Base-by-base conservation (phyloP, 2,888 invertebrate genomes). In the Coleophora deauratella region DNA sequence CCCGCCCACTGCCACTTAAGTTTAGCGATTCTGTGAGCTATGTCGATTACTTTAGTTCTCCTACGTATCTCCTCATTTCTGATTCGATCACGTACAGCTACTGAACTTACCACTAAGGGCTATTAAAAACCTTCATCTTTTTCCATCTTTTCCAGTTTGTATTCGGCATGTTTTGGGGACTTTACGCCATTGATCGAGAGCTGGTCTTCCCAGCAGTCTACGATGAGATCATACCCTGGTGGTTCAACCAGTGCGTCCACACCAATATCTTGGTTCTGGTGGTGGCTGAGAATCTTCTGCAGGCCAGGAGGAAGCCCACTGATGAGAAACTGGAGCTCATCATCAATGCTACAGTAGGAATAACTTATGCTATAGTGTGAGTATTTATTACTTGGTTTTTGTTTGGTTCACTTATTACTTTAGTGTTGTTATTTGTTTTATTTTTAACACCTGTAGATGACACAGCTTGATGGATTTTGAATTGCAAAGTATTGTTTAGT, bases 161-260 rank as follows among this genome's bases (percentile, higher is more conserved):
- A 2, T 70, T 80, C 1, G 45, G 62, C 10, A 77, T 87, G 70
- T 89, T 89, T 64, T 89, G 89, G 89, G 53, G 57, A 0, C 48
- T 89, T 1, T 89, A 79, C 74, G 59, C 66, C 34, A 74, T 86
- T 35, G 87, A 89, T 54, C 73, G 88, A 0, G 88, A 88, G 64
- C 72, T 89, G 55, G 87, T 89, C 27, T 88, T 87, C 62, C 89
- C 89, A 0, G 50, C 56, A 42, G 66, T 78, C 9, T 76, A 87
- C 55, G 88, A 89, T 51, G 56, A 63, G 38, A 69, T 88, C 10
- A 74, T 89, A 0, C 88, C 89, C 0, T 72, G 76, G 66, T 88
- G 88, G 87, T 75, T 89, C 57, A 89, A 89, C 68, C 89, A 89
- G 49, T 84, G 86, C 45, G 77, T 89, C 27, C 89, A 89, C 61